Percentiles rank a stretch among this genome's conserved stretches.
Conservation (phyloP, 2,888 invertebrate species). For the Mechanitis mazaeus region DNA sequence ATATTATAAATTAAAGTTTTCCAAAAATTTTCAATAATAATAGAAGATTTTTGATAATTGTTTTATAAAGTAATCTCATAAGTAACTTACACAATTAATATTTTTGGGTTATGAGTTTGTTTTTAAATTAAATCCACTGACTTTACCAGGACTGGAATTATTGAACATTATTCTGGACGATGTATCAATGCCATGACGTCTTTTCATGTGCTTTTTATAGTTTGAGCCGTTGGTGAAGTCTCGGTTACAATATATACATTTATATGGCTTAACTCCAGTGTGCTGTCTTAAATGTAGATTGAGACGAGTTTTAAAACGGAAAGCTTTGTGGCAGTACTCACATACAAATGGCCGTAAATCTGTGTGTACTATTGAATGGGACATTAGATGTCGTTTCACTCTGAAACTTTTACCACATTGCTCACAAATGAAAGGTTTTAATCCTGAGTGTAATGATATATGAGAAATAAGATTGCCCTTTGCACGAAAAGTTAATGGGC, state of each 20-base stretch:
- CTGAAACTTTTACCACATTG: constrained; percentile 68
- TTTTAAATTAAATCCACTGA: not conserved
- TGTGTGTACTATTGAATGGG: constrained; percentile 68
- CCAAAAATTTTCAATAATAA: too few species aligned
- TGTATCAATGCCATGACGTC: constrained; percentile 65
- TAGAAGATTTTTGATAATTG: too few species aligned
- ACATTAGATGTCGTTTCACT: constrained; percentile 65
- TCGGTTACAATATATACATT: constrained; percentile 58
- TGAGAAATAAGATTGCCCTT: constrained; percentile 64
- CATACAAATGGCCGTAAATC: constrained; percentile 65
- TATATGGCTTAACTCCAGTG: constrained; percentile 68
- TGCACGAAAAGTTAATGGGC: constrained; percentile 62
- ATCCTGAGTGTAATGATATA: constrained; percentile 57
- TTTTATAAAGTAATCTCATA: too few species aligned
- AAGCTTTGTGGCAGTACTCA: constrained; percentile 63
- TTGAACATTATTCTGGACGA: constrained; percentile 52
- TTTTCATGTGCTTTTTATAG: constrained; percentile 68
- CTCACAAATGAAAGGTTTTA: constrained; percentile 68
- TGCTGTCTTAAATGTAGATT: constrained; percentile 66
- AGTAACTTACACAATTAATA: not conserved
- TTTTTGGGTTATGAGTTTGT: not conserved
- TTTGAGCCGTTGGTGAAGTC: constrained; percentile 72
- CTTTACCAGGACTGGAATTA: constrained; percentile 25
- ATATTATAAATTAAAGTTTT: too few species aligned
- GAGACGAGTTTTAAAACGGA: constrained; percentile 64